Evolutionary conservation across 2,888 invertebrate species (phyloP).

Genomic region (Stegana nigrithorax): DNA sequence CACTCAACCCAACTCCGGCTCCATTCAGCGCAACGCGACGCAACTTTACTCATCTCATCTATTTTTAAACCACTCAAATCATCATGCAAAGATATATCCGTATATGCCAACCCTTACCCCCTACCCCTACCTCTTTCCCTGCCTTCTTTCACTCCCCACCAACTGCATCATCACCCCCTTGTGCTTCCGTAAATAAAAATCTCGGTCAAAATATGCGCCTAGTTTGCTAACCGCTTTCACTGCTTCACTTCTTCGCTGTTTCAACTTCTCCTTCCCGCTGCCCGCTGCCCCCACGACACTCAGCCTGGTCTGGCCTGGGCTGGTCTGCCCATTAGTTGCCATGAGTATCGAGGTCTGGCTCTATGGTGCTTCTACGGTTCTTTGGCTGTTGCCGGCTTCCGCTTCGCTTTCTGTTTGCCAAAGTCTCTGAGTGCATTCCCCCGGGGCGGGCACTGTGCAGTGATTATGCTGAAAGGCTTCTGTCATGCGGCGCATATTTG

Average conservation of each 20-base stretch:
- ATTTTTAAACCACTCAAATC: constrained; percentile 12
- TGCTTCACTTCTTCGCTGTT: constrained; percentile 5
- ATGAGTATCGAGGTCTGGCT: no score
- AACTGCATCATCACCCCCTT: constrained; percentile 20
- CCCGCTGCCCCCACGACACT: not conserved
- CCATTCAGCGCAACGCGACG: not conserved
- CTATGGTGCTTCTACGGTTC: no score
- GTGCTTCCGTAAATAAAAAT: constrained; percentile 14
- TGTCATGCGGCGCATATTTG: constrained; percentile 2
- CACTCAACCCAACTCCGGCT: no score
- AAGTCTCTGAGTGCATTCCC: constrained; percentile 7
- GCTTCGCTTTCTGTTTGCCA: constrained; percentile 10
- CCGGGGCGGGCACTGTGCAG: constrained; percentile 2
- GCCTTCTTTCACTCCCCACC: no score
- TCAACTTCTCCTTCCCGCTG: not conserved
- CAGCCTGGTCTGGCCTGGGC: not conserved
- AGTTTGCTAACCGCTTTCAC: constrained; percentile 1
- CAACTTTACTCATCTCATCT: not conserved
- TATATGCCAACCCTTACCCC: no score
- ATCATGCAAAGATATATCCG: constrained; percentile 1
- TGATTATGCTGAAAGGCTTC: constrained; percentile 15
- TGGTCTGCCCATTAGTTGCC: no score
- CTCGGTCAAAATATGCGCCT: constrained; percentile 21
- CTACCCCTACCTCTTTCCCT: no score
- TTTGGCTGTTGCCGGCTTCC: not conserved